Conservation (phyloP, 2,113 vertebrate genomes). For the Psilopogon haemacephalus region DNA sequence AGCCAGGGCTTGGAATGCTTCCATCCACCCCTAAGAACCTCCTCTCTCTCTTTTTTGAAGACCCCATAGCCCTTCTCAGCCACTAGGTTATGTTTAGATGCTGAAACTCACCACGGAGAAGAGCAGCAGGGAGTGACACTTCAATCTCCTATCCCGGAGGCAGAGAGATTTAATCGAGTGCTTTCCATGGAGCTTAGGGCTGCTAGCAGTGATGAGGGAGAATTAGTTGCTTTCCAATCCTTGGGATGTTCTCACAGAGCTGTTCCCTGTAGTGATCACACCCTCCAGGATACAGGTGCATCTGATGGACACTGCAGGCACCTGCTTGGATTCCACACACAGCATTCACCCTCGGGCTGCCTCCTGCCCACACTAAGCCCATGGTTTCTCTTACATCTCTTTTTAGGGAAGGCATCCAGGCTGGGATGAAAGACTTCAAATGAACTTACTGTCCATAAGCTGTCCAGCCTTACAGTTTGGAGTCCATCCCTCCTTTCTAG, state of each 20-base stretch:
- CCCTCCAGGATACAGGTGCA: neutral
- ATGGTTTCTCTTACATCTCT: neutral
- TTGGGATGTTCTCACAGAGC: neutral
- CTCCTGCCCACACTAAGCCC: neutral
- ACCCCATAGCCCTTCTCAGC: neutral
- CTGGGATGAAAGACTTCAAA: neutral
- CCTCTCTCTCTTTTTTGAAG: neutral
- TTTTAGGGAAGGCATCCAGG: neutral
- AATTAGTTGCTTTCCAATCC: neutral
- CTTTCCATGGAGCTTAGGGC: neutral
- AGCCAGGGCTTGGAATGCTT: neutral
- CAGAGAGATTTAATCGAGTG: neutral
- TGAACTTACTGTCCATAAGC: neutral
- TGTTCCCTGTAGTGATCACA: neutral
- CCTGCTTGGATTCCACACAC: neutral
- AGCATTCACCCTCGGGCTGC: neutral
- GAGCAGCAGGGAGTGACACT: neutral
- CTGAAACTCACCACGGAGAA: neutral
- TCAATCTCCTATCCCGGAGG: neutral
- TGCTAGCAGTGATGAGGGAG: neutral
- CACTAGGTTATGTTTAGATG: neutral
- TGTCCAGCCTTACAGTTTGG: neutral
- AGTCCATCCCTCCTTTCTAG: neutral
- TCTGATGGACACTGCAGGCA: neutral
- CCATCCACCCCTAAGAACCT: neutral